Base-by-base conservation (phyloP, 2,113 vertebrate species). In the Varanus salvator region DNA sequence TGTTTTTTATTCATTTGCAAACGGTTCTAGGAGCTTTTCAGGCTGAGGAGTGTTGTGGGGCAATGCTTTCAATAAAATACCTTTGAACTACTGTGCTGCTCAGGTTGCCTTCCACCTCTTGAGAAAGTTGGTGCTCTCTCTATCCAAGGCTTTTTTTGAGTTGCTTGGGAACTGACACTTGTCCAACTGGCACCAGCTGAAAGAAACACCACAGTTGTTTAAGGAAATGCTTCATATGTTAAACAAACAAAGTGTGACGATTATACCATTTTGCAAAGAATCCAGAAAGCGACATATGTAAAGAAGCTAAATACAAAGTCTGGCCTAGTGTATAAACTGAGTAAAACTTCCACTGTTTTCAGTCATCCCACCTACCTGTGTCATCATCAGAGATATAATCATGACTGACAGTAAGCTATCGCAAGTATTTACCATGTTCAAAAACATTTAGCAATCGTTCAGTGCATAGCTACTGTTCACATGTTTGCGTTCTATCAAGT, bases 71-170 rank as follows among this genome's bases (percentile, higher is more conserved):
- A 44, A 44, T 48, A 84, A 38, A 68, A 76, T 97, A 99, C 99
- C 98, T 99, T 98, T 72, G 96, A 95, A 94, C 96, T 97, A 95
- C 86, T 98, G 94, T 98, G 98, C 94, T 98, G 98, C 44, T 99
- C 98, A 77, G 95, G 93, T 91, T 97, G 97, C 94, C 98, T 98
- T 96, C 98, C 98, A 87, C 97, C 95, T 97, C 98, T 97, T 93
- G 97, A 97, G 96, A 98, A 98, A 0, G 95, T 93, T 3, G 97
- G 96, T 75, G 94, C 96, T 95, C 98, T 98, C 93, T 99, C 99
- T 81, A 96, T 94, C 98, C 98, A 99, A 72, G 97, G 97, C 87
- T 97, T 96, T 92, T 98, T 99, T 89, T 98, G 98, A 84, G 97
- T 97, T 90, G 97, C 98, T 93, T 98, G 98, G 91, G 98, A 98